Conservation (phyloP, 2,113 vertebrate species). For the Okapia johnstoni region DNA sequence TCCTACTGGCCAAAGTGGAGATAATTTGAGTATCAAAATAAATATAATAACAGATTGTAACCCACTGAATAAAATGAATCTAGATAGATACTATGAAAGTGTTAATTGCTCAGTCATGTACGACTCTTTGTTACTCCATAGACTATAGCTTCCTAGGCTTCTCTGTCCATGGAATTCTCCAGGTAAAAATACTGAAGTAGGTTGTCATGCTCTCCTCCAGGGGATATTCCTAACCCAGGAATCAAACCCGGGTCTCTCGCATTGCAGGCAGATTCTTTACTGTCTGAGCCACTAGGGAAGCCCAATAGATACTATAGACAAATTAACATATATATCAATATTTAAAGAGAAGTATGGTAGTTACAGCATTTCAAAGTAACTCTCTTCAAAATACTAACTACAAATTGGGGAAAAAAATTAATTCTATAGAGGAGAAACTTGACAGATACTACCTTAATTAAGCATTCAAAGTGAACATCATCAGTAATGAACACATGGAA, state of each 20-base stretch:
- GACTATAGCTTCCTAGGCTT: neutral
- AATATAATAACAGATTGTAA: neutral
- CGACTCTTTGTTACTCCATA: neutral
- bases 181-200: neutral
- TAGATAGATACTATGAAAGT: neutral
- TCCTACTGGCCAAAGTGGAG: neutral
- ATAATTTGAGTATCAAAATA: slow-evolving; percentile 18
- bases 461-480: neutral
- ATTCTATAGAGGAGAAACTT: neutral
- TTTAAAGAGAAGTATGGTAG: neutral
- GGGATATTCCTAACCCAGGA: neutral
- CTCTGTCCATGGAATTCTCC: neutral
- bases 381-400: neutral
- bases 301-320: neutral
- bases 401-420: neutral
- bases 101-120: neutral
- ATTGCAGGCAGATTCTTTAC: neutral
- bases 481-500: neutral
- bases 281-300: neutral
- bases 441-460: neutral
- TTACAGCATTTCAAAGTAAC: neutral
- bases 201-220: neutral
- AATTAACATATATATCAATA: neutral
- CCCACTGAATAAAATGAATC: neutral
- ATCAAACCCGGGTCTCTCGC: neutral